Base-by-base conservation (phyloP, 2,797 vertebrate genomes). In the Pygocentrus nattereri region DNA sequence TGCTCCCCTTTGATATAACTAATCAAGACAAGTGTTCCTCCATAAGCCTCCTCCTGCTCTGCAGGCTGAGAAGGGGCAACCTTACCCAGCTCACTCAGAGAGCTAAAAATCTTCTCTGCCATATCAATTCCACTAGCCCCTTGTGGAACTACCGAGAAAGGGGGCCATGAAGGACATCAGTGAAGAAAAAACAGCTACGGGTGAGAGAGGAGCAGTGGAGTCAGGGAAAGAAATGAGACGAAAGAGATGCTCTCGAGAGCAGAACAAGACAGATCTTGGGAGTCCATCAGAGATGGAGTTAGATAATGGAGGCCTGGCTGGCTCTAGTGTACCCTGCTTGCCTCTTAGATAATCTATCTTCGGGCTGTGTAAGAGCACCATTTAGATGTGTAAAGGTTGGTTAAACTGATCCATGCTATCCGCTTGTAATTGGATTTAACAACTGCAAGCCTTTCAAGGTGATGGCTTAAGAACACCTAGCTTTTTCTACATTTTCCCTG, bases 341-440 rank as follows among this genome's bases (percentile, higher is more conserved):
- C 15, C 70, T 81, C 38, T 59, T 8, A 76, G 78, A 79, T 79
- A 49, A 25, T 65, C 50, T 52, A 77, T 68, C 77, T 64, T 41
- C n/a, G 58, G 77, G 74, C 50, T 73, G 47, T 81, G 4, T 23
- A 2, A 6, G 19, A 61, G 74, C 21, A 27, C 54, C 16, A 54
- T 77, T 74, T 27, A 64, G 47, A 25, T 56, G 67, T 76, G 31
- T 71, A 65, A 78, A 70, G 82, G 54, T 78, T 65, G 74, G 78
- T 79, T 76, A 65, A 79, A 77, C 62, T 1, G 21, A 76, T 73
- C 58, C 11, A 18, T 0, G 2, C n/a, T 62, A 21, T 78, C 58
- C 50, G 50, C 15, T 71, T 1, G n/a, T 80, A 81, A 80, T 76
- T 50, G 47, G 30, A 38, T 76, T 80, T 80, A 84, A 78, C 64